Evolutionary conservation across 2,113 vertebrate species (phyloP).

Genomic region (Melanerpes aurifrons): DNA sequence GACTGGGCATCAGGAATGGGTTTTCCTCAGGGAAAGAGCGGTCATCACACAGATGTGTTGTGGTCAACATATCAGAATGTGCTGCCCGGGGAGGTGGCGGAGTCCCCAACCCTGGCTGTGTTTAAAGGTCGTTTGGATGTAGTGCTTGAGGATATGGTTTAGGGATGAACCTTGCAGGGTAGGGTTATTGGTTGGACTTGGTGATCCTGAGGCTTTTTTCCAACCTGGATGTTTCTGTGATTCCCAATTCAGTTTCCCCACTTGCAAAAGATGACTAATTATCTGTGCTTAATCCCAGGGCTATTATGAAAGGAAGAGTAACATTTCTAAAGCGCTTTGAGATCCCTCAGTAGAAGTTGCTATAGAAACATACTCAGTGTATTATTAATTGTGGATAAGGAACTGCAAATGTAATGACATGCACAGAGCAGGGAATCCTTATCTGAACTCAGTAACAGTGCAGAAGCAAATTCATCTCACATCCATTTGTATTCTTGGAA

Average conservation of each 20-base stretch:
- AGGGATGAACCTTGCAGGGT: no score
- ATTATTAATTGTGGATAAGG: conserved; percentile 34
- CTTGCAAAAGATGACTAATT: not conserved
- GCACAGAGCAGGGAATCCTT: not conserved
- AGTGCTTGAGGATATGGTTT: no score
- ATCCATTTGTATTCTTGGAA: not conserved
- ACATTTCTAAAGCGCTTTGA: not conserved
- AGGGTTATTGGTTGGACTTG: no score
- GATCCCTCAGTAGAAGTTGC: not conserved
- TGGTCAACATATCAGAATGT: no score
- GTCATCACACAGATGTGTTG: no score
- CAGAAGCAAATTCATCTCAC: not conserved
- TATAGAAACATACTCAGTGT: not conserved
- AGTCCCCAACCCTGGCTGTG: no score
- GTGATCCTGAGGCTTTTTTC: no score
- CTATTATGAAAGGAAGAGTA: not conserved
- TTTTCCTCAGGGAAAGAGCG: no score
- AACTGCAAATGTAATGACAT: not conserved
- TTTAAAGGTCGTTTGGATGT: no score
- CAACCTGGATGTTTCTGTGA: no score
- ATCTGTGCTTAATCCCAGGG: not conserved
- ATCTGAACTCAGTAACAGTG: not conserved
- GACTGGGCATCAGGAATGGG: no score
- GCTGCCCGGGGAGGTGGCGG: no score
- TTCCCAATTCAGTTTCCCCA: not conserved